These are phyloP conservation scores for Pterocles gutturalis DNA, from an alignment of 2,113 vertebrate genomes.

Conservation along the genomic window DNA sequence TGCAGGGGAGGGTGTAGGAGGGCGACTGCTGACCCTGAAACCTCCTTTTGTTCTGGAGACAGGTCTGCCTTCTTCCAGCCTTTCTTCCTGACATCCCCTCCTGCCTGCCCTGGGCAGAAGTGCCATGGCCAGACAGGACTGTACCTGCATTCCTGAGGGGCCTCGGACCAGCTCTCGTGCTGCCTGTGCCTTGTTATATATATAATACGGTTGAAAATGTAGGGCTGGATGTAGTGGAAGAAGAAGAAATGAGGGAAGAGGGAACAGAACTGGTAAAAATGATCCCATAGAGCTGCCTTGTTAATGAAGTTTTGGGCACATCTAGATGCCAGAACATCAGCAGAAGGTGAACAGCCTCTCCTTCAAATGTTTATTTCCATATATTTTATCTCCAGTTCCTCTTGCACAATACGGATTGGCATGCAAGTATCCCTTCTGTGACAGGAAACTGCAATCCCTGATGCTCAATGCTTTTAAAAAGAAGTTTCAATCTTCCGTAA, in stretches of 20 bases:
- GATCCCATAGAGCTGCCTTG: not conserved
- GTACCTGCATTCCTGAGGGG: not conserved
- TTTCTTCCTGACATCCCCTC: not conserved
- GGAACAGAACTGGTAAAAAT: not conserved
- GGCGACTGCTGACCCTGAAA: not conserved
- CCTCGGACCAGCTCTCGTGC: not conserved
- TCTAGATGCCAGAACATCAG: not conserved
- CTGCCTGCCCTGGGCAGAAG: not conserved
- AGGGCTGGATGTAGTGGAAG: not conserved
- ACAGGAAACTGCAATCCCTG: not conserved
- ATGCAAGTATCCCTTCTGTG: not conserved
- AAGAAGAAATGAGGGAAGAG: not conserved
- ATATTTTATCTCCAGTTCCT: not conserved
- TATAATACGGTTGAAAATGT: not conserved
- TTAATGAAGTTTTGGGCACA: not conserved
- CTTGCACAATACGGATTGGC: not conserved
- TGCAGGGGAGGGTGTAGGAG: not conserved
- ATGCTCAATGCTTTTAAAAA: not conserved
- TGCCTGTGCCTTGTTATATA: not conserved
- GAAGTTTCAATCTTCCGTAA: not conserved
- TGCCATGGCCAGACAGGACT: accelerated
- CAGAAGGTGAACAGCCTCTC: not conserved
- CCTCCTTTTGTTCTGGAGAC: not conserved
- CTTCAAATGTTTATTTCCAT: not conserved
- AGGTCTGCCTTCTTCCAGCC: not conserved